Base-by-base conservation (phyloP, 1,140 invertebrate species). In the Forficula auricularia region DNA sequence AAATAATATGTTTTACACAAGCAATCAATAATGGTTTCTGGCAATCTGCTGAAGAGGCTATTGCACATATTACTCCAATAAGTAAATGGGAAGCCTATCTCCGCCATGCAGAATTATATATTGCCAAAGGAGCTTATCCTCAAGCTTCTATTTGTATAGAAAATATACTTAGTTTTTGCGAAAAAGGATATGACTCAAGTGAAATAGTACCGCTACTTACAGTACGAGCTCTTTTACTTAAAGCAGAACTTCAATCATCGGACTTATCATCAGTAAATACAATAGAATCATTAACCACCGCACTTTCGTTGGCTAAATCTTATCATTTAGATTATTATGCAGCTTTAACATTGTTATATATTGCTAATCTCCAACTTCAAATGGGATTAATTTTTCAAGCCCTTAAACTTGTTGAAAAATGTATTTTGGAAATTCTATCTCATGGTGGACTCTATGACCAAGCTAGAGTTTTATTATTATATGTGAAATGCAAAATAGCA, bases 361-460 rank as follows among this genome's bases (percentile, higher is more conserved):
- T 88, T 34, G 82, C 82, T 0, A 78, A 82, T 53, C 63, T 69
- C 19, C 71, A 87, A 62, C 58, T 87, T 13, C 62, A 76, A 38
- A 72, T 85, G 63, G 73, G 73, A 13, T 71, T 83, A 56, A 71
- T 79, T 0, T 67, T 70, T 44, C 81, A 84, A 60, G 80, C 82
- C 0, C 58, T 84, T 15, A 62, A 67, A 34, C 59, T 84, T 2
- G 67, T 85, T 1, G 71, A 81, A 43, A 70, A 72, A 49, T 70
- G 73, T 20, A 70, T 87, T 50, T 67, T 77, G 0, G 65, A 71
- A 33, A 72, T 89, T 33, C 67, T 87, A 50, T 73, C 80, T 12
- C 77, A 89, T 52, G 83, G 83, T 1, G 77, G 76, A n/a, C 63
- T 71, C n/a, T 84, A 75, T 50, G 83, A 89, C 55, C 71, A 76